Conservation (phyloP, 2,888 invertebrate species). For the Oscheius sp. region DNA sequence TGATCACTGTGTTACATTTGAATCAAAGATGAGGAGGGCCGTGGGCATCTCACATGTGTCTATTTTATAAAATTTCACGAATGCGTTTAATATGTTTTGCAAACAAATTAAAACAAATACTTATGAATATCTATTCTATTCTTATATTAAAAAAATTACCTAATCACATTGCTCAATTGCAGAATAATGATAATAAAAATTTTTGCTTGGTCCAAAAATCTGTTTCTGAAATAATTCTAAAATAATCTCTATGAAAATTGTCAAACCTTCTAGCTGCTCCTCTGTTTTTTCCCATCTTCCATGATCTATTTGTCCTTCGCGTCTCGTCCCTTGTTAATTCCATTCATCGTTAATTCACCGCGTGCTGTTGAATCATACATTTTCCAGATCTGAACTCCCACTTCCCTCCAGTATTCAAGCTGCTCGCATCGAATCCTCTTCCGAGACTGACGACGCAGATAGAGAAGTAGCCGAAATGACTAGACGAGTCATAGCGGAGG, state of each 20-base stretch:
- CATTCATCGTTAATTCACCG: background rate
- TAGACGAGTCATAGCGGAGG: constrained; percentile 8
- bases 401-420: background rate
- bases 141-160: background rate
- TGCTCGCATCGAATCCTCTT: constrained; percentile 32
- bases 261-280: background rate
- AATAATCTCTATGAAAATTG: too few species aligned
- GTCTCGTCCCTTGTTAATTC: background rate
- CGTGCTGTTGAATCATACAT: background rate
- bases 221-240: too few species aligned
- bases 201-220: too few species aligned
- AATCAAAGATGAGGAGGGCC: too few species aligned
- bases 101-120: too few species aligned
- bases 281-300: background rate
- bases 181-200: too few species aligned
- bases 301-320: background rate
- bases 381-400: constrained; percentile 25
- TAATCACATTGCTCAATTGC: too few species aligned
- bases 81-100: too few species aligned
- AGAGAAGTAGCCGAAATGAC: constrained; percentile 47
- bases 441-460: constrained; percentile 50
- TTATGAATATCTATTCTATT: background rate
- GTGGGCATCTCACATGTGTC: too few species aligned
- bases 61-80: too few species aligned
- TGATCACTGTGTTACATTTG: too few species aligned